phyloP scores from a whole-genome alignment of 2,113 vertebrate genomes.

The Tretioscincus oriximinensis region DNA sequence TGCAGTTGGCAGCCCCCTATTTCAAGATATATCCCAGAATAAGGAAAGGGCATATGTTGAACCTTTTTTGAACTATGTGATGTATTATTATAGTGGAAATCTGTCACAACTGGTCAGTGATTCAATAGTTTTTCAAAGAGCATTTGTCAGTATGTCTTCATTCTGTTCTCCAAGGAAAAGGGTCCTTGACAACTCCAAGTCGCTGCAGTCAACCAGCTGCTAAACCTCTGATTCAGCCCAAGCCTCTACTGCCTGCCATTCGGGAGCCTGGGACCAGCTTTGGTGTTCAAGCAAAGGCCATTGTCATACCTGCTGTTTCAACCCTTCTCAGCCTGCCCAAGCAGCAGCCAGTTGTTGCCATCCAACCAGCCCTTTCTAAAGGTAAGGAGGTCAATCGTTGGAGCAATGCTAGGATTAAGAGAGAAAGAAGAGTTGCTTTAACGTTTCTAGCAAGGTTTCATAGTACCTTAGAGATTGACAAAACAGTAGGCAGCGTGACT shows the following conservation, averaged over 20 bases:
- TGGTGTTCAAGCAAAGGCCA: conserved; percentile 82
- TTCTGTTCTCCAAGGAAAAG: conserved; percentile 71
- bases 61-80: not conserved
- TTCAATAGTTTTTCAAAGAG: not conserved
- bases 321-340: conserved; percentile 81
- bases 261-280: conserved; percentile 75
- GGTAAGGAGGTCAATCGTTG: conserved; percentile 67
- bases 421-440: too few relatives aligned
- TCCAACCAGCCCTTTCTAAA: conserved; percentile 83
- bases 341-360: conserved; percentile 76
- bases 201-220: conserved; percentile 75
- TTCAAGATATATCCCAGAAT: too few relatives aligned
- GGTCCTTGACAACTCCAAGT: conserved; percentile 65
- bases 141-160: conserved; percentile 10
- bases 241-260: conserved; percentile 80
- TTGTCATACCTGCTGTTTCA: conserved; percentile 90
- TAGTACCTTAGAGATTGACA: too few relatives aligned
- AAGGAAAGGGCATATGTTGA: too few relatives aligned
- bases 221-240: conserved; percentile 88
- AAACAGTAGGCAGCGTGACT: too few relatives aligned
- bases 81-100: not conserved
- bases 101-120: not conserved
- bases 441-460: too few relatives aligned
- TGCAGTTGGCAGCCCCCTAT: too few relatives aligned
- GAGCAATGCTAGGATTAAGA: not conserved